Evolutionary conservation across 1,140 invertebrate species (phyloP), one percentile per base, ranked within the genome.

Genomic region (Zaprionus tsacasi): DNA sequence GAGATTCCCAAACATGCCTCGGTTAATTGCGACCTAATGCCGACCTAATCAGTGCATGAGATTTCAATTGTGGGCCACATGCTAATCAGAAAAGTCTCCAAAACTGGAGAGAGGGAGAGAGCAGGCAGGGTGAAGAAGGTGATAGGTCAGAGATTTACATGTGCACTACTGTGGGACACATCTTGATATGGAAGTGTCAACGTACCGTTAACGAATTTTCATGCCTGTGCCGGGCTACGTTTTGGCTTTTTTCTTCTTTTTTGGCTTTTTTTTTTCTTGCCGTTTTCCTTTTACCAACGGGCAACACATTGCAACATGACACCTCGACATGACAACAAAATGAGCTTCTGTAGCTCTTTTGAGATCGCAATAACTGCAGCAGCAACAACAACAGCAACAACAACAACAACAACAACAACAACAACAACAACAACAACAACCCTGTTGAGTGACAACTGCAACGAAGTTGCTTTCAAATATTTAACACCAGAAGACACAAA

Each of bases 241-340:
- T 58, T 70, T 67, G 10, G n/a, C 36, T 43, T 45, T 50, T 40
- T 36, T 21, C 40, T 11, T 30, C 6, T 17, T 13, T 21, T 52
- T 72, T 59, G 33, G 33, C 40, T 15, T 43, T 43, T 43, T 21
- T 21, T 21, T 2, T 21, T 2, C 2, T 21, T 1, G 1, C 40
- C 40, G 40, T 43, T 43, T 17, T 15, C 40, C 40, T 45, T 45
- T 45, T 45, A 15, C n/a, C n/a, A 45, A 1, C 55, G 74, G 74
- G 78, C 85, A 89, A 78, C 81, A 81, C 85, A 89, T 89, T 88
- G 85, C 85, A 89, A 88, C 85, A 88, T 88, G 85, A 88, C 85
- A 88, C 85, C 85, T 89, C 86, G 85, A 88, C 85, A 88, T 88
- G 85, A 88, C 85, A 88, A 80, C 85, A 88, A 88, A 88, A 88